A percentile compares a stretch with the other conserved stretches of the same genome.
phyloP scores from a whole-genome alignment of 2,888 invertebrate species.

The Nycteola revayana region DNA sequence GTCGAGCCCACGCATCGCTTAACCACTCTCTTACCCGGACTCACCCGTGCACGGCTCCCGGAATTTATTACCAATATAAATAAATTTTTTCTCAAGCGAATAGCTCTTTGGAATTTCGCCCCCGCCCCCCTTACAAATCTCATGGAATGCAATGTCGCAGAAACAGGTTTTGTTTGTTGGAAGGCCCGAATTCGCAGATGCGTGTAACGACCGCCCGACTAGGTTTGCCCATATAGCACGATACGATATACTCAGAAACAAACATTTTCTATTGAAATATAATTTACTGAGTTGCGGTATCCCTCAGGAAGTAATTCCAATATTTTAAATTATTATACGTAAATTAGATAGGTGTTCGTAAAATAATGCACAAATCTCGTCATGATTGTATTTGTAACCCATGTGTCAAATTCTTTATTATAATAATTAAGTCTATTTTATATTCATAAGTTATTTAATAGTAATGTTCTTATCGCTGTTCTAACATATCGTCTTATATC shows the following conservation, averaged over 20 bases:
- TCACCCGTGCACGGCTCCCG: slow-evolving; percentile 71
- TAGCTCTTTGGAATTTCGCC: slow-evolving; percentile 71
- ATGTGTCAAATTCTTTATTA: slow-evolving; percentile 72
- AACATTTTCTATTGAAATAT: slow-evolving; percentile 45
- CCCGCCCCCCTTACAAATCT: slow-evolving; percentile 55
- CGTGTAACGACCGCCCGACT: slow-evolving; percentile 71
- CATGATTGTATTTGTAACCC: slow-evolving; percentile 64
- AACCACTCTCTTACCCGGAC: slow-evolving; percentile 58
- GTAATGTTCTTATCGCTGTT: slow-evolving; percentile 78
- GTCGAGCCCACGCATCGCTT: slow-evolving; percentile 45
- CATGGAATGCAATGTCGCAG: slow-evolving; percentile 79
- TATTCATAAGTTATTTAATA: slow-evolving; percentile 61
- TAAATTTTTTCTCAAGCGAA: slow-evolving; percentile 72
- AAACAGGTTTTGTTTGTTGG: slow-evolving; percentile 46
- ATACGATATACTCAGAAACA: slow-evolving; percentile 51
- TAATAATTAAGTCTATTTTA: slow-evolving; percentile 55
- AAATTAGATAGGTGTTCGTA: slow-evolving; percentile 52
- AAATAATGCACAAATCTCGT: slow-evolving; percentile 57
- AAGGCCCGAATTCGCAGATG: slow-evolving; percentile 71
- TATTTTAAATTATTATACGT: slow-evolving; percentile 56
- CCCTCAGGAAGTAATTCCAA: slow-evolving; percentile 79
- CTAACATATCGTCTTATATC: slow-evolving; percentile 79
- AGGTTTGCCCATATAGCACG: slow-evolving; percentile 80
- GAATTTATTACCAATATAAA: slow-evolving; percentile 69
- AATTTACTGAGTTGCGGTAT: slow-evolving; percentile 61